A percentile compares a stretch with the other conserved stretches of the same genome.
Conservation (phyloP, 2,888 invertebrate genomes). For the Choreutis nemorana region DNA sequence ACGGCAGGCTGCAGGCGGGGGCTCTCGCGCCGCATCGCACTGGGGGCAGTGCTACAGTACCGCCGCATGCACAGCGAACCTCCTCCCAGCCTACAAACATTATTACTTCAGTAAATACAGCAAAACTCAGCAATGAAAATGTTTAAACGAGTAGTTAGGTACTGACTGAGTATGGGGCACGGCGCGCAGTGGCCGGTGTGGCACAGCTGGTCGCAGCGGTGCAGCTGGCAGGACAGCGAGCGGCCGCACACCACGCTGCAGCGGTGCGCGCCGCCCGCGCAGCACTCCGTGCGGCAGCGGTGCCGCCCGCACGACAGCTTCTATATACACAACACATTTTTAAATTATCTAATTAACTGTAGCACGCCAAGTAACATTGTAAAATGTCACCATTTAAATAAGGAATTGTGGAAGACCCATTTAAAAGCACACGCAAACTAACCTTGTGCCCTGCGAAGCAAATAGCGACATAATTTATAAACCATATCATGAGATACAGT, state of each 20-base stretch:
- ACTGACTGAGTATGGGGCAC: slow-evolving; percentile 79
- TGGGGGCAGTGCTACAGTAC: slow-evolving; percentile 86
- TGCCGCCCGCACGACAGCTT: slow-evolving; percentile 87
- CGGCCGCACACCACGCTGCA: slow-evolving; percentile 86
- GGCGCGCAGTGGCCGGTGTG: slow-evolving; percentile 86
- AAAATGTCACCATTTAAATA: too few relatives aligned
- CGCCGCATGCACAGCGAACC: slow-evolving; percentile 90
- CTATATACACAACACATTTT: slow-evolving; percentile 27
- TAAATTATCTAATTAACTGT: background rate
- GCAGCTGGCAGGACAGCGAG: slow-evolving; percentile 84
- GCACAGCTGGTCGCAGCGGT: slow-evolving; percentile 88
- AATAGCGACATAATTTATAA: too few relatives aligned
- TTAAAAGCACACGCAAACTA: too few relatives aligned
- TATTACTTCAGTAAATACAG: background rate
- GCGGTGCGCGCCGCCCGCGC: slow-evolving; percentile 85
- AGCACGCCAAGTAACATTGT: too few relatives aligned
- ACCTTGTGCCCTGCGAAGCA: too few relatives aligned
- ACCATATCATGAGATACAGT: too few relatives aligned
- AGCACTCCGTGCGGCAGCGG: slow-evolving; percentile 90
- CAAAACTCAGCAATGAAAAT: background rate
- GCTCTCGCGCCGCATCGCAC: slow-evolving; percentile 90
- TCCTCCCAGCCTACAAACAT: slow-evolving; percentile 77
- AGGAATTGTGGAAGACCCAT: too few relatives aligned
- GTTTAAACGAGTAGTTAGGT: background rate
- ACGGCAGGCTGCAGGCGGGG: slow-evolving; percentile 81